Evolutionary conservation across 2,888 invertebrate genomes (phyloP), one percentile per base, ranked within the genome.

Genomic region (Erebia palarica): DNA sequence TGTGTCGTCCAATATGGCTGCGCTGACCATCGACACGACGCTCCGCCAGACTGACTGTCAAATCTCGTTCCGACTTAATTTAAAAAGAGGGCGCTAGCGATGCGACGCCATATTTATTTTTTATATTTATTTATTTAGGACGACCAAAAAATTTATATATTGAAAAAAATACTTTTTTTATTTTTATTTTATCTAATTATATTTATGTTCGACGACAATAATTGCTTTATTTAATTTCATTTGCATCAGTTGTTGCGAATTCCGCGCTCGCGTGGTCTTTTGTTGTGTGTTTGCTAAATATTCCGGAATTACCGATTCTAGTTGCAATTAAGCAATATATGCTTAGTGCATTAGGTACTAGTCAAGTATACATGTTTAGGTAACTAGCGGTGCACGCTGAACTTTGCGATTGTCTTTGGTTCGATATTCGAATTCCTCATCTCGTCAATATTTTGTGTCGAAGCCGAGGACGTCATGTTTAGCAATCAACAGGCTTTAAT

Each of bases 371-470:
- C 60, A 73, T 70, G 58, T 59, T 60, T 70, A 73, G 65, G 59
- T 73, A 70, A 70, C 51, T 49, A 65, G 55, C 21, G 60, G 55
- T 16, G 60, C 51, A 49, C 51, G 64, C 72, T 59, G 65, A 70
- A 74, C 65, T 61, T 71, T 70, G 65, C 55, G 65, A 70, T 72
- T 65, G 59, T 70, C 63, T 71, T 21, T 57, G 55, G 51, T 60
- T 86, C 86, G 88, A 87, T 85, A 83, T 86, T 36, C 85, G 86
- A 86, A 86, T 88, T 86, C 85, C 86, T 86, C 89, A 88, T 90
- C 86, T 83, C 86, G 85, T 91, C 83, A 80, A 82, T 85, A 84
- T 89, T 90, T 89, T 87, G 88, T 86, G 87, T 85, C 84, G 83
- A 81, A 16, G 16, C 16, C 53, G 16, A 3, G 1, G 53, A 2